Conservation (phyloP, 2,888 invertebrate genomes). For the Napeogenes sylphis region DNA sequence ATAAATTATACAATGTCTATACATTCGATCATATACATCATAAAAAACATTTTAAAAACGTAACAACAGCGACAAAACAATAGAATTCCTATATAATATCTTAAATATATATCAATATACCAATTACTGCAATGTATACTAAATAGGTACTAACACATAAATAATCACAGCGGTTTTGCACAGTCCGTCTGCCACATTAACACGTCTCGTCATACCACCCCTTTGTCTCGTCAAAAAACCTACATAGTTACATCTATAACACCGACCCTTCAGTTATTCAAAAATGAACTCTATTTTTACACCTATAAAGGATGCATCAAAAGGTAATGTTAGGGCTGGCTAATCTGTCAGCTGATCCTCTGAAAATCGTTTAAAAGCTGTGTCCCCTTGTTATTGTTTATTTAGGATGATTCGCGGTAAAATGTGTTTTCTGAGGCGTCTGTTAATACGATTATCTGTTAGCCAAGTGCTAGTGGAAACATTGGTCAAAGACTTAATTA, state of each 20-base stretch:
- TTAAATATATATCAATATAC: slow-evolving; percentile 4
- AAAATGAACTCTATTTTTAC: slow-evolving; percentile 17
- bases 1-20: no score
- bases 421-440: slow-evolving; percentile 72
- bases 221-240: slow-evolving; percentile 67
- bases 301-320: slow-evolving; percentile 14
- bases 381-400: slow-evolving; percentile 74
- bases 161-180: slow-evolving; percentile 24
- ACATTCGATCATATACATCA: no score
- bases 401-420: slow-evolving; percentile 73
- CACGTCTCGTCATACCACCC: slow-evolving; percentile 58
- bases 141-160: slow-evolving; percentile 13
- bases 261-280: slow-evolving; percentile 12
- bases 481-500: slow-evolving; percentile 12
- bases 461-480: slow-evolving; percentile 46
- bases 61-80: no score
- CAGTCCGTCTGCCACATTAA: slow-evolving; percentile 44
- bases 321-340: slow-evolving; percentile 52
- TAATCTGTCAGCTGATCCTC: slow-evolving; percentile 76
- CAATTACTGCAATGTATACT: slow-evolving; percentile 12
- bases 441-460: slow-evolving; percentile 69
- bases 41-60: no score
- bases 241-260: slow-evolving; percentile 18
- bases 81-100: no score
- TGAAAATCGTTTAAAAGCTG: slow-evolving; percentile 74